Percentiles rank a stretch among this genome's conserved stretches.
phyloP scores from a whole-genome alignment of 2,888 invertebrate species.

The Callyntrura sp. region DNA sequence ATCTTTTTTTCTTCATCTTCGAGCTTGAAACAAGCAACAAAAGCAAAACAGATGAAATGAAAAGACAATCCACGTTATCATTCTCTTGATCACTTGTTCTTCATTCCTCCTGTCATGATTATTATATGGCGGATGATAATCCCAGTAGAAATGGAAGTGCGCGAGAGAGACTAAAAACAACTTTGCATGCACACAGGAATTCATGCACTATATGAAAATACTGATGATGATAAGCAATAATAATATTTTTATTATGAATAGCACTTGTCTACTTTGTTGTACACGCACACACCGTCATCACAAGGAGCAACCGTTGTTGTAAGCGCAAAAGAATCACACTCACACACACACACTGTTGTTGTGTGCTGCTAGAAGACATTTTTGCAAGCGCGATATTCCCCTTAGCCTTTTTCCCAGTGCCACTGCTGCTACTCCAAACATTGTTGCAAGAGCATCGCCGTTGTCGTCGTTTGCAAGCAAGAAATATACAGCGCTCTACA shows the following conservation, averaged over 20 bases:
- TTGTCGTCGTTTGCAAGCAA: conserved; percentile 11
- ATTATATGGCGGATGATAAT: not conserved
- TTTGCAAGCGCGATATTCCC: conserved; percentile 17
- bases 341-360: not conserved
- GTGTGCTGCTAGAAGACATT: not conserved
- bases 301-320: not conserved
- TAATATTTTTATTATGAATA: no score
- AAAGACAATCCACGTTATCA: conserved; percentile 1
- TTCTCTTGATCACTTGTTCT: not conserved
- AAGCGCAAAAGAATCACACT: not conserved
- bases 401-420: not conserved
- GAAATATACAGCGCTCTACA: conserved; percentile 18
- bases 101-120: not conserved
- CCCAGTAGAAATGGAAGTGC: not conserved
- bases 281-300: not conserved
- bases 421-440: not conserved
- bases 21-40: not conserved
- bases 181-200: conserved; percentile 7
- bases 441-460: not conserved
- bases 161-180: not conserved
- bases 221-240: not conserved
- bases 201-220: not conserved
- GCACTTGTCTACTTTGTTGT: not conserved
- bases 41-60: not conserved
- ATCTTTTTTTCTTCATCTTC: no score